These are phyloP conservation scores for Acrocephalus kingi DNA, from an alignment of 2,113 vertebrate genomes.

Conservation along the genomic window DNA sequence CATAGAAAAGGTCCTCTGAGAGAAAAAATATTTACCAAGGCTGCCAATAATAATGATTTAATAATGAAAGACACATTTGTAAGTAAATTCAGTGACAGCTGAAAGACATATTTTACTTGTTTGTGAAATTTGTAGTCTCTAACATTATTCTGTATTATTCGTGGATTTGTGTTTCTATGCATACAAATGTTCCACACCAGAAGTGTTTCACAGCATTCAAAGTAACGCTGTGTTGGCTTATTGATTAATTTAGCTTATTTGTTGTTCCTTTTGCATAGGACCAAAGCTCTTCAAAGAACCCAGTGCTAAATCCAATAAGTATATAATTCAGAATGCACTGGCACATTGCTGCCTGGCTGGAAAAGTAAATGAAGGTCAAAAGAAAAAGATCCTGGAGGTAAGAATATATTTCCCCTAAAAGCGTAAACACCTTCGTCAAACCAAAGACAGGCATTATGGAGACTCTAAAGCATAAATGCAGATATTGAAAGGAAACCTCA, in stretches of 20 bases:
- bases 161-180: neutral
- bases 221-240: neutral
- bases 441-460: neutral
- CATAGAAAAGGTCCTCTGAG: neutral
- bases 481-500: neutral
- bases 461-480: neutral
- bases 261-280: slow-evolving; percentile 73
- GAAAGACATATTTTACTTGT: neutral
- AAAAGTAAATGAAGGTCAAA: slow-evolving; percentile 97
- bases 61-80: neutral
- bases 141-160: neutral
- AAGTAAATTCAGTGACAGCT: neutral
- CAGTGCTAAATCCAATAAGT: slow-evolving; percentile 98
- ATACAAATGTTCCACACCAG: neutral
- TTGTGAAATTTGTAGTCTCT: neutral
- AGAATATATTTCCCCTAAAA: slow-evolving; percentile 22
- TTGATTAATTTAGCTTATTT: neutral
- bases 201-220: neutral
- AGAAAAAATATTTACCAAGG: neutral
- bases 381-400: slow-evolving; percentile 98
- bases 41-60: neutral
- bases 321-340: slow-evolving; percentile 97
- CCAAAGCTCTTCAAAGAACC: slow-evolving; percentile 98
- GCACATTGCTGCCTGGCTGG: slow-evolving; percentile 97
- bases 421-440: neutral